phyloP scores from a whole-genome alignment of 37 sponge, comb jelly and placozoan species.

The Oscarella lobularis region DNA sequence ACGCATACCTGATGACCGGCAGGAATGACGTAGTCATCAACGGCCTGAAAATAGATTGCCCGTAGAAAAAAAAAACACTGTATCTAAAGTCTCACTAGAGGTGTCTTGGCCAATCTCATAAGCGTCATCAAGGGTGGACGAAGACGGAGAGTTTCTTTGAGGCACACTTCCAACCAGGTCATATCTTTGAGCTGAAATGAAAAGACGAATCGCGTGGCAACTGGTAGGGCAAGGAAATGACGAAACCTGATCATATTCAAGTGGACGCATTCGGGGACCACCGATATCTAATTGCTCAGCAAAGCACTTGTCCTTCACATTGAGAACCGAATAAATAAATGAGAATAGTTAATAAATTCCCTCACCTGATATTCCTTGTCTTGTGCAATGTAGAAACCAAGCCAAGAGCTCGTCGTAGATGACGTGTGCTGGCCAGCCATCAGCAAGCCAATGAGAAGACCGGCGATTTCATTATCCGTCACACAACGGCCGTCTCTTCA shows the following conservation, averaged over 20 bases:
- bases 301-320: slow-evolving; percentile 26
- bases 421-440: slow-evolving; percentile 89
- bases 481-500: slow-evolving; percentile 49
- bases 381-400: slow-evolving; percentile 64
- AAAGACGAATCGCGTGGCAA: not conserved
- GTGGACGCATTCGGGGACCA: slow-evolving; percentile 36
- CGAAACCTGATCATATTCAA: slow-evolving; percentile 58
- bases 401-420: slow-evolving; percentile 81
- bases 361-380: slow-evolving; percentile 46
- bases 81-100: slow-evolving; percentile 20
- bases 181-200: slow-evolving; percentile 40
- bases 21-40: slow-evolving; percentile 46
- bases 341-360: not conserved
- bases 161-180: slow-evolving; percentile 37
- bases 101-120: slow-evolving; percentile 77
- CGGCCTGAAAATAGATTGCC: not conserved
- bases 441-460: slow-evolving; percentile 70
- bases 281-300: slow-evolving; percentile 47
- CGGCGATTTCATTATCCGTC: slow-evolving; percentile 62
- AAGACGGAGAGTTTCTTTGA: slow-evolving; percentile 75
- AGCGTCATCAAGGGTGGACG: slow-evolving; percentile 85
- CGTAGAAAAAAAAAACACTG: not conserved
- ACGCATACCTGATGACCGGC: slow-evolving; percentile 84
- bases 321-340: not conserved
- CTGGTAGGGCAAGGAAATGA: not conserved